Conservation (phyloP, 1,140 invertebrate species). For the Brachionus calyciflorus region DNA sequence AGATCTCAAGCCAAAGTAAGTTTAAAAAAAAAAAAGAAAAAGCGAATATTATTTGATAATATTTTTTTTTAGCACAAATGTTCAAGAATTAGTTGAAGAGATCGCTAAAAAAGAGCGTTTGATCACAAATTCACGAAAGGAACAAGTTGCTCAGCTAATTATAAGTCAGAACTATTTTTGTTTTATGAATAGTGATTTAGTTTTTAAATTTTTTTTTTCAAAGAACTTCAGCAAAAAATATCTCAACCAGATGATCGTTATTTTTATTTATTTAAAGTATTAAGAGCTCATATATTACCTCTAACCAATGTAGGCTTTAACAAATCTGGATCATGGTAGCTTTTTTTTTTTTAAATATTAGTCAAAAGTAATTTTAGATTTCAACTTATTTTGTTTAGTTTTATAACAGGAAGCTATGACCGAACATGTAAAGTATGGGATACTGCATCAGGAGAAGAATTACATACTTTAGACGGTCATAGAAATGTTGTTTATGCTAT, state of each 20-base stretch:
- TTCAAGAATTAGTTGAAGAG: constrained; percentile 59
- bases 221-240: constrained; percentile 60
- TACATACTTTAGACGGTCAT: constrained; percentile 71
- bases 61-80: constrained; percentile 54
- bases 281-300: constrained; percentile 73
- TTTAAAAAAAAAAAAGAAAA: not conserved
- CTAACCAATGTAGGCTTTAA: constrained; percentile 75
- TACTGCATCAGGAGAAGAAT: constrained; percentile 69
- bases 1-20: constrained; percentile 59
- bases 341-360: constrained; percentile 25
- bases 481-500: constrained; percentile 77
- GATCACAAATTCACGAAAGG: constrained; percentile 57
- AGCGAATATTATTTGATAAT: not conserved
- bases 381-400: constrained; percentile 63
- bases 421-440: constrained; percentile 79
- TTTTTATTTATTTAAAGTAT: constrained; percentile 62
- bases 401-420: constrained; percentile 77
- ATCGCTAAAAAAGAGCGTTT: constrained; percentile 58
- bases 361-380: too few relatives aligned
- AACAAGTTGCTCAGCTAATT: constrained; percentile 54
- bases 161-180: not conserved
- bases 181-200: not conserved
- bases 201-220: not conserved
- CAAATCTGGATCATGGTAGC: constrained; percentile 67
- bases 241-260: constrained; percentile 55